Conservation (phyloP, 2,113 vertebrate species). For the Colius striatus region DNA sequence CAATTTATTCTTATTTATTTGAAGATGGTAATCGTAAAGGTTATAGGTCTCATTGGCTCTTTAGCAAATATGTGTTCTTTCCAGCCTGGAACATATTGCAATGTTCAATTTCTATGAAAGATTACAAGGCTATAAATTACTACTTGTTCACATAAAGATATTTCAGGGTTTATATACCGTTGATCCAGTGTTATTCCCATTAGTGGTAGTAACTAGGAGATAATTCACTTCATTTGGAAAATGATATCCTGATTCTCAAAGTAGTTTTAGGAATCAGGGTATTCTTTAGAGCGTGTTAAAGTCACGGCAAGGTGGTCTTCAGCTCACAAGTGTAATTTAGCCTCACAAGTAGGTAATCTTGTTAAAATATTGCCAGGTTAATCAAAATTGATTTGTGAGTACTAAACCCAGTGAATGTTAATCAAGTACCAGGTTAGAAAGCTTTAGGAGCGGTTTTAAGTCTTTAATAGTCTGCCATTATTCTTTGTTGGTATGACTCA, state of each 20-base stretch:
- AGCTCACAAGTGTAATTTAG: constrained; percentile 68
- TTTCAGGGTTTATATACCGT: neutral
- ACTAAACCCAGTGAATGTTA: constrained; percentile 62
- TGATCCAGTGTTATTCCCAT: neutral
- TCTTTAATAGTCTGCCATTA: neutral
- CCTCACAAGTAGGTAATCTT: constrained; percentile 66
- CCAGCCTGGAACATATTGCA: neutral
- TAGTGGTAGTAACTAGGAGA: constrained; percentile 19
- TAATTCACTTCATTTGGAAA: constrained; percentile 57
- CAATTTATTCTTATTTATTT: neutral
- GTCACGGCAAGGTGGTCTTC: constrained; percentile 61
- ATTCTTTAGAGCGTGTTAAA: constrained; percentile 59
- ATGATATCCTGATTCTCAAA: constrained; percentile 53
- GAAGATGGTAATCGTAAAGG: neutral
- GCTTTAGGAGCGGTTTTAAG: neutral
- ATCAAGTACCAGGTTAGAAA: constrained; percentile 29
- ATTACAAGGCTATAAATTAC: neutral
- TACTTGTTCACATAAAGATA: neutral
- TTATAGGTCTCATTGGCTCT: neutral
- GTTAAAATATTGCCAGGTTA: constrained; percentile 76
- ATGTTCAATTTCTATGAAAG: neutral
- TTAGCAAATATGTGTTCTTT: neutral
- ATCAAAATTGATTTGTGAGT: constrained; percentile 75
- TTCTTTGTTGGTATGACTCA: neutral
- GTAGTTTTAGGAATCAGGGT: constrained; percentile 54